Conservation (phyloP, 2,797 vertebrate genomes). For the Anomalospiza imberbis region DNA sequence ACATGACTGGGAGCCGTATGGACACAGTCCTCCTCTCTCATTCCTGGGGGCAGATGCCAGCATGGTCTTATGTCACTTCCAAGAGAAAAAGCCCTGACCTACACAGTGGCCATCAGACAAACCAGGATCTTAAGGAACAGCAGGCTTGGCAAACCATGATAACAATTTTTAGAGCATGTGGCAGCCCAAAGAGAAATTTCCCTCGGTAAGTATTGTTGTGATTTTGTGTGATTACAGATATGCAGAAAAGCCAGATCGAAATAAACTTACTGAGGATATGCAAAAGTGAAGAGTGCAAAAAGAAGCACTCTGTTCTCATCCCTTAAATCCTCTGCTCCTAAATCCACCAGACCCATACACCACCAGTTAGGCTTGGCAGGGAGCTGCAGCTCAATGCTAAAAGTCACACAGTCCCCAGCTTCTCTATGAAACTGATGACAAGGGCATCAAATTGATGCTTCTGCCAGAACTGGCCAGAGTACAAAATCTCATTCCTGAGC, state of each 20-base stretch:
- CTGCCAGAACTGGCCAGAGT: constrained; percentile 54
- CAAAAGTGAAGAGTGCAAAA: background rate
- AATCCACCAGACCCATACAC: background rate
- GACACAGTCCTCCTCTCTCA: constrained; percentile 50
- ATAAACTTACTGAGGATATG: background rate
- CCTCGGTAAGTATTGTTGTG: background rate
- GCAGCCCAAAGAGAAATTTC: background rate
- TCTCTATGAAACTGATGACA: constrained; percentile 18
- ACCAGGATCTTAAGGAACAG: background rate
- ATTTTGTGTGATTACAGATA: background rate
- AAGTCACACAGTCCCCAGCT: background rate
- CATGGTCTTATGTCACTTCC: constrained; percentile 38
- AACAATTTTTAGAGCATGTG: background rate
- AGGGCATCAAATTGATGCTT: constrained; percentile 41
- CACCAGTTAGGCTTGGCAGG: background rate
- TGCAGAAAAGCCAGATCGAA: background rate
- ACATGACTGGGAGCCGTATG: constrained; percentile 57
- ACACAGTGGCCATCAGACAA: background rate
- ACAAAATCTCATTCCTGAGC: constrained; percentile 59
- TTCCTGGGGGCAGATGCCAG: constrained; percentile 58
- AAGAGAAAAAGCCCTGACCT: constrained; percentile 47
- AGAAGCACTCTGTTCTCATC: background rate
- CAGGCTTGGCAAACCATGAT: background rate
- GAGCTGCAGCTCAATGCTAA: background rate
- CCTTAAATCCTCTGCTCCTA: background rate